These are phyloP conservation scores for Penelope pileata DNA, from an alignment of 2,113 vertebrate species.

Conservation along the genomic window DNA sequence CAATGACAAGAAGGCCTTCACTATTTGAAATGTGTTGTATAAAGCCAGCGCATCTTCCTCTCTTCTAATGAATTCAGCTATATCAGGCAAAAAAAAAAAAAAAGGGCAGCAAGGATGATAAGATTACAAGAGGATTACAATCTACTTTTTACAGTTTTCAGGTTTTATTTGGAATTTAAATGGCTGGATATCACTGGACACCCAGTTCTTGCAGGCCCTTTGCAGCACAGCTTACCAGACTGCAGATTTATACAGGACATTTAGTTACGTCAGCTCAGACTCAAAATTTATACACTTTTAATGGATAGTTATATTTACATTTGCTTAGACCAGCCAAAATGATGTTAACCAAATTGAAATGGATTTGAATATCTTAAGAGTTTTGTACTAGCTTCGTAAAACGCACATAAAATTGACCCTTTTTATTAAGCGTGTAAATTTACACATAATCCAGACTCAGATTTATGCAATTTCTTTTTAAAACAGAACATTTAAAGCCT, in stretches of 20 bases:
- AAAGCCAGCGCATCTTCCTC: neutral
- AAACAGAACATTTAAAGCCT: neutral
- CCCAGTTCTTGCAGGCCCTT: neutral
- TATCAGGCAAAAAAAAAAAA: neutral
- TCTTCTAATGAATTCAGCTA: neutral
- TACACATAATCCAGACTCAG: rapidly evolving
- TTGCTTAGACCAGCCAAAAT: neutral
- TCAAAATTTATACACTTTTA: neutral
- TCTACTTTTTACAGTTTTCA: neutral
- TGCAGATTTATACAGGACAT: neutral
- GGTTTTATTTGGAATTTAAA: neutral
- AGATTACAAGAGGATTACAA: neutral
- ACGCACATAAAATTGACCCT: neutral
- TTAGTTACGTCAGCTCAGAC: neutral
- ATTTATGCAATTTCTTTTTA: neutral
- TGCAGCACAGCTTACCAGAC: neutral
- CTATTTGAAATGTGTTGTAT: neutral
- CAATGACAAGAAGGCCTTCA: neutral
- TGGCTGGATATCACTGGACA: neutral
- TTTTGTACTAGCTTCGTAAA: neutral
- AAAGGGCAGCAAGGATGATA: neutral
- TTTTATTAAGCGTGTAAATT: neutral
- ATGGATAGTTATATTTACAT: neutral
- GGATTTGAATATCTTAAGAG: neutral
- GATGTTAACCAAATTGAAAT: neutral